Evolutionary conservation across 2,113 vertebrate species (phyloP).

Genomic region (Neotoma lepida): DNA sequence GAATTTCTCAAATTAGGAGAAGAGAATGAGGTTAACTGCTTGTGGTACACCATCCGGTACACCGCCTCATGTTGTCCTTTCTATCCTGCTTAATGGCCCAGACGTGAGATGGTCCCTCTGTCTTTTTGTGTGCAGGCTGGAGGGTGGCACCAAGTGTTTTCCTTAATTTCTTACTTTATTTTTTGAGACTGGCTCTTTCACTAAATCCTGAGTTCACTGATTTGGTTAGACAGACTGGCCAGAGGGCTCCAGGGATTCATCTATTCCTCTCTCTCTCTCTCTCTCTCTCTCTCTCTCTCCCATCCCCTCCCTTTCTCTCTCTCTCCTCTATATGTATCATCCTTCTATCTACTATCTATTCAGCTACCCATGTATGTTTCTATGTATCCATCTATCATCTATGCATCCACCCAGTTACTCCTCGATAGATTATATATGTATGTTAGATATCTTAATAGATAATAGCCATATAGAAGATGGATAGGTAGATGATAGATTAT

Average conservation of each 20-base stretch:
- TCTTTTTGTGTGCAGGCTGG: neutral
- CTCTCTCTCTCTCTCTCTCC: neutral
- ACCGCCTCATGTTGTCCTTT: neutral
- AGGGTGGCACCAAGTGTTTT: neutral
- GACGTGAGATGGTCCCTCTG: neutral
- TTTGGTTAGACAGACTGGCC: neutral
- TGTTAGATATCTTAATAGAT: neutral
- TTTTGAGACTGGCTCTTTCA: neutral
- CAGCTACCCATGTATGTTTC: neutral
- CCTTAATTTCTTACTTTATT: neutral
- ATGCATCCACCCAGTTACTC: neutral
- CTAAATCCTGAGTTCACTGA: neutral
- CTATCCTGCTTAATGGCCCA: neutral
- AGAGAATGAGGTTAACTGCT: slow-evolving; percentile 42
- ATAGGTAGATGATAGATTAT: neutral
- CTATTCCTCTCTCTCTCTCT: neutral
- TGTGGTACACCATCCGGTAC: neutral
- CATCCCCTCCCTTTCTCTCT: neutral
- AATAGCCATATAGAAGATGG: neutral
- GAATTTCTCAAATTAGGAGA: slow-evolving; percentile 37
- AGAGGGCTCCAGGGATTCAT: too few relatives aligned
- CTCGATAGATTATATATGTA: neutral
- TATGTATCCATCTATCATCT: neutral
- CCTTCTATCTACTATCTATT: neutral
- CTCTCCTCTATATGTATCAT: neutral